Percentiles rank a stretch among this genome's conserved stretches.
These are phyloP conservation scores for Tinamus major DNA, from an alignment of 2,797 vertebrate species.

Conservation along the genomic window DNA sequence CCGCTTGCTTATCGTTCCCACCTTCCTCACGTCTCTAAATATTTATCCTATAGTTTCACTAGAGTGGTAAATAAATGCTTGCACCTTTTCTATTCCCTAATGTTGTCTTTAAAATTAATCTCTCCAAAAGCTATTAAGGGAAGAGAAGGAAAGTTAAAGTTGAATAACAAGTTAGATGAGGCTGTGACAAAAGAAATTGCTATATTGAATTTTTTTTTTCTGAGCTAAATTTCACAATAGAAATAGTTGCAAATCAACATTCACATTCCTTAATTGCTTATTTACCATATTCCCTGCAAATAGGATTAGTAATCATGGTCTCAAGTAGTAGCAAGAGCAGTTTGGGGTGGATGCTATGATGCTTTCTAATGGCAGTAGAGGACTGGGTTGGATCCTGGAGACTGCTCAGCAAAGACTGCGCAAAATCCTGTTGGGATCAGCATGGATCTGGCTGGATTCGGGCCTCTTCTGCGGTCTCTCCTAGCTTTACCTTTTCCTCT, in stretches of 20 bases:
- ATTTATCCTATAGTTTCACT: not conserved
- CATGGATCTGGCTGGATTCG: too few relatives aligned
- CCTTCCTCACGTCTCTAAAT: not conserved
- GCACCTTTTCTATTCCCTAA: not conserved
- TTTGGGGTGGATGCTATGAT: fast-evolving
- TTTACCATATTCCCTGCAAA: not conserved
- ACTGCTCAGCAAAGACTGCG: not conserved
- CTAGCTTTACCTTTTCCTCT: fast-evolving
- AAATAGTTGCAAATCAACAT: not conserved
- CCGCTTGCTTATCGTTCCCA: not conserved
- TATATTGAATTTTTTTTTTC: not conserved
- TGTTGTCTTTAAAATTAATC: not conserved
- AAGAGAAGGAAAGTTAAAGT: not conserved
- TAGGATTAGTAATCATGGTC: not conserved
- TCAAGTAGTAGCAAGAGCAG: not conserved
- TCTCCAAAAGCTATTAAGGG: not conserved
- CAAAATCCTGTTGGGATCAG: not conserved
- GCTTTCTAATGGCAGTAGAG: fast-evolving
- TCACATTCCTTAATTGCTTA: not conserved
- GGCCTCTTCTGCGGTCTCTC: not conserved
- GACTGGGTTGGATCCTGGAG: fast-evolving
- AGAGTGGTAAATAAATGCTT: not conserved
- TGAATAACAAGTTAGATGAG: not conserved
- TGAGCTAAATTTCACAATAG: not conserved
- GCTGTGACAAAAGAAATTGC: not conserved